A percentile compares a stretch with the other conserved stretches of the same genome.
phyloP scores from a whole-genome alignment of 2,797 vertebrate species.

The Argentina silus region DNA sequence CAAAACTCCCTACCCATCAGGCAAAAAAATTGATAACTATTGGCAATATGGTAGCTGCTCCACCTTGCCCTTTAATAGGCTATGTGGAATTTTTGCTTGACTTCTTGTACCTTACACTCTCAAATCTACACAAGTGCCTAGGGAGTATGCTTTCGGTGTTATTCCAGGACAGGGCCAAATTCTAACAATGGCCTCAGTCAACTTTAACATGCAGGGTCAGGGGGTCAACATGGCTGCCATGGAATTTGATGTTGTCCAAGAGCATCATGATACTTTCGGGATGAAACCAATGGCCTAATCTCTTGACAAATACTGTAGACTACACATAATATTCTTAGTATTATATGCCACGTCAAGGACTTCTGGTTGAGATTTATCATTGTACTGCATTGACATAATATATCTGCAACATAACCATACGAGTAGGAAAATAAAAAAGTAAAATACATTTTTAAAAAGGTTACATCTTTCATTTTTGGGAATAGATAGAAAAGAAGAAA shows the following conservation, averaged over 20 bases:
- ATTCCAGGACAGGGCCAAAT: too few species aligned
- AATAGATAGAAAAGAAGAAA: neutral
- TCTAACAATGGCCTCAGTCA: too few species aligned
- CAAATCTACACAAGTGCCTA: too few species aligned
- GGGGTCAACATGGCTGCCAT: neutral
- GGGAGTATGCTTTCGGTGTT: too few species aligned
- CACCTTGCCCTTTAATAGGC: too few species aligned
- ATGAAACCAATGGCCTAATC: neutral
- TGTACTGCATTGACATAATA: neutral
- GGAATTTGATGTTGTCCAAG: neutral
- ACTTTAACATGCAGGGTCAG: neutral
- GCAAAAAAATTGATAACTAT: too few species aligned
- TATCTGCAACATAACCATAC: slow-evolving; percentile 3
- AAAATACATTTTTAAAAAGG: neutral
- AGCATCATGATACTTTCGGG: neutral
- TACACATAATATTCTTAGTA: neutral
- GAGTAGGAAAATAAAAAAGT: slow-evolving; percentile 6
- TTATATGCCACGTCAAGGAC: neutral
- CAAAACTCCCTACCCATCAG: too few species aligned
- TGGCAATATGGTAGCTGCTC: too few species aligned
- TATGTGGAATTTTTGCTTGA: too few species aligned
- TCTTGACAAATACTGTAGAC: neutral
- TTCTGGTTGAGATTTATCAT: neutral
- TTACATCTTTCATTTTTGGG: neutral
- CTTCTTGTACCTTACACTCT: too few species aligned